Conservation (phyloP, 2,888 invertebrate species). For the Caenorhabditis sinica region DNA sequence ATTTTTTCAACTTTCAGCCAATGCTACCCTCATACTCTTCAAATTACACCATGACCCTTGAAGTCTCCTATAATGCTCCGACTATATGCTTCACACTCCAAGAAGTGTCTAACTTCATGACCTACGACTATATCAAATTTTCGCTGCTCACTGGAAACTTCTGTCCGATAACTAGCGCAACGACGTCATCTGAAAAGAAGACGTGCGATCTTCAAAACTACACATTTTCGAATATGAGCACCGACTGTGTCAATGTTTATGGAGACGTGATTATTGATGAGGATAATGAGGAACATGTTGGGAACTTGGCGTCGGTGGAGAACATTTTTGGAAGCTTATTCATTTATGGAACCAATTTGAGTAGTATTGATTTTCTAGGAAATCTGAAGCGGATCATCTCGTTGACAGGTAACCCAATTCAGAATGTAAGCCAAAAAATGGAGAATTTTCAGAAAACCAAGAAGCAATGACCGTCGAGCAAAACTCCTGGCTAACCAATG, state of each 20-base stretch:
- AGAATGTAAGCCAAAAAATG: too few relatives aligned
- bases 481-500: background rate
- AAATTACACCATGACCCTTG: background rate
- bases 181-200: slow-evolving; percentile 1
- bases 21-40: background rate
- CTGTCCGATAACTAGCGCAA: background rate
- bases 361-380: background rate
- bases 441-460: slow-evolving; percentile 1
- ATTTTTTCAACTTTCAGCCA: slow-evolving; percentile 5
- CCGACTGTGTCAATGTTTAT: background rate
- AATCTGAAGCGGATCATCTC: background rate
- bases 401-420: too few relatives aligned
- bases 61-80: background rate
- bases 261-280: slow-evolving; percentile 9
- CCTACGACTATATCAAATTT: slow-evolving; percentile 13
- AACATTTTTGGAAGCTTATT: slow-evolving; percentile 22
- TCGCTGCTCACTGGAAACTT: background rate
- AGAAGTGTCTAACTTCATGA: slow-evolving; percentile 31
- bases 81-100: slow-evolving; percentile 4
- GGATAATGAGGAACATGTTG: background rate
- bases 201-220: slow-evolving; percentile 6
- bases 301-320: background rate
- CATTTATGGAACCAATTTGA: slow-evolving; percentile 14
- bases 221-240: background rate
- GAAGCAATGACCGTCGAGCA: background rate